Percentiles rank a stretch among this genome's conserved stretches.
These are phyloP conservation scores for Clitarchus hookeri DNA, from an alignment of 2,888 invertebrate species.

Conservation along the genomic window DNA sequence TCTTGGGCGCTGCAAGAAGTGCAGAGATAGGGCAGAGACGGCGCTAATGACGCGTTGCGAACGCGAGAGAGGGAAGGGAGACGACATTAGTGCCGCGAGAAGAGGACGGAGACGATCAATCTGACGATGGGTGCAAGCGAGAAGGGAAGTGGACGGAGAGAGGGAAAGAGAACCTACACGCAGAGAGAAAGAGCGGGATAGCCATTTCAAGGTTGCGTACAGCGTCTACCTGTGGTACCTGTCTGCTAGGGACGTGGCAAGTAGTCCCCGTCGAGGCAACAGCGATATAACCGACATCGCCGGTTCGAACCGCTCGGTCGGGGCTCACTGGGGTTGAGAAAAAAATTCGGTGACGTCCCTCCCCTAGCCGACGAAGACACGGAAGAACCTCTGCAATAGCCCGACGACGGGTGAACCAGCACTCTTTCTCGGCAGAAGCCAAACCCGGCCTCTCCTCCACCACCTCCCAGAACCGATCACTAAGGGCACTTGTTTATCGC, in stretches of 20 bases:
- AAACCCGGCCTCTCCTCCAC: too few relatives aligned
- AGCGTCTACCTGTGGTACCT: slow-evolving; percentile 32
- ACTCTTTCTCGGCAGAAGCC: too few relatives aligned
- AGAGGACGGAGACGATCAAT: neutral
- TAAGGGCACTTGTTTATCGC: too few relatives aligned
- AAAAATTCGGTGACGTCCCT: neutral
- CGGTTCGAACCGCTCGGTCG: neutral
- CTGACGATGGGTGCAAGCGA: too few relatives aligned
- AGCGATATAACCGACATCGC: neutral
- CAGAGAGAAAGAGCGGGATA: slow-evolving; percentile 25
- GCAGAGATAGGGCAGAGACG: neutral
- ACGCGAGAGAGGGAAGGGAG: neutral
- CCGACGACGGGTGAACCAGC: neutral
- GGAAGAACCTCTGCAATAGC: neutral
- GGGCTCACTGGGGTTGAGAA: neutral
- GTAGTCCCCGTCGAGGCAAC: neutral
- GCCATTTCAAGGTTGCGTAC: slow-evolving; percentile 39
- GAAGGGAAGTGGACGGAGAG: neutral
- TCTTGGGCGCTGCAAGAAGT: too few relatives aligned
- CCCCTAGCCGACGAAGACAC: neutral
- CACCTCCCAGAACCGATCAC: too few relatives aligned
- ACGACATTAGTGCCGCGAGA: neutral
- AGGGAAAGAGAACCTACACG: neutral
- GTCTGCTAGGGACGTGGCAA: slow-evolving; percentile 30
- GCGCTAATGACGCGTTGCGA: neutral